phyloP scores from a whole-genome alignment of 2,797 vertebrate species.

The Ambastaia sidthimunki region DNA sequence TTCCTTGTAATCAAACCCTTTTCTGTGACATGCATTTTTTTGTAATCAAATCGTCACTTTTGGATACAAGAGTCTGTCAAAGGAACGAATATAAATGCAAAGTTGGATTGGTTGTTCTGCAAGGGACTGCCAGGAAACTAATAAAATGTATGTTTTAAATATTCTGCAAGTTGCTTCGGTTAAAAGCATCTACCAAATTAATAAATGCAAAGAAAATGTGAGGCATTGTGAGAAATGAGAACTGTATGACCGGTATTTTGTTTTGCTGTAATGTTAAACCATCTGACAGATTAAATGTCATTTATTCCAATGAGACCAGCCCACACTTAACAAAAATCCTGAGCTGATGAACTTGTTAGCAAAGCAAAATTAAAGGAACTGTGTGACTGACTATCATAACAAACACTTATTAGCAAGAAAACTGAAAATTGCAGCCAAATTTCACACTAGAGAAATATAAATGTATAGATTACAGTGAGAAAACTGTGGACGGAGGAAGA shows the following conservation, averaged over 20 bases:
- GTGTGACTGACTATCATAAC: background rate
- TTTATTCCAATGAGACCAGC: background rate
- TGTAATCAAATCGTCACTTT: too few relatives aligned
- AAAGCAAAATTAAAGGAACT: slow-evolving; percentile 3
- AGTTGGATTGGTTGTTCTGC: too few relatives aligned
- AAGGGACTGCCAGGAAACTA: too few relatives aligned
- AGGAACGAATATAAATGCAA: too few relatives aligned
- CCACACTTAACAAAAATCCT: background rate
- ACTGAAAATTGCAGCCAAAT: background rate
- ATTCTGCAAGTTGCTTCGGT: background rate
- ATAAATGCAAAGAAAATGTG: background rate
- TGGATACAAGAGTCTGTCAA: too few relatives aligned
- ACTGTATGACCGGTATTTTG: background rate
- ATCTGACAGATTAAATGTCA: background rate
- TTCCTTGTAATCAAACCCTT: too few relatives aligned
- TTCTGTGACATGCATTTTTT: too few relatives aligned
- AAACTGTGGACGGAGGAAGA: slow-evolving; percentile 52
- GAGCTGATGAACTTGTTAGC: background rate
- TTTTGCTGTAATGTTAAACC: background rate
- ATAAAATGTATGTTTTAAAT: too few relatives aligned
- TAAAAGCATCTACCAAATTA: background rate
- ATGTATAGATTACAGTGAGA: slow-evolving; percentile 62
- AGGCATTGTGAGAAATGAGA: background rate
- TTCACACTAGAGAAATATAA: slow-evolving; percentile 41
- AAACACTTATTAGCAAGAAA: slow-evolving; percentile 11